A percentile compares a stretch with the other conserved stretches of the same genome.
phyloP scores from a whole-genome alignment of 1,140 invertebrate species.

The Ruditapes philippinarum region DNA sequence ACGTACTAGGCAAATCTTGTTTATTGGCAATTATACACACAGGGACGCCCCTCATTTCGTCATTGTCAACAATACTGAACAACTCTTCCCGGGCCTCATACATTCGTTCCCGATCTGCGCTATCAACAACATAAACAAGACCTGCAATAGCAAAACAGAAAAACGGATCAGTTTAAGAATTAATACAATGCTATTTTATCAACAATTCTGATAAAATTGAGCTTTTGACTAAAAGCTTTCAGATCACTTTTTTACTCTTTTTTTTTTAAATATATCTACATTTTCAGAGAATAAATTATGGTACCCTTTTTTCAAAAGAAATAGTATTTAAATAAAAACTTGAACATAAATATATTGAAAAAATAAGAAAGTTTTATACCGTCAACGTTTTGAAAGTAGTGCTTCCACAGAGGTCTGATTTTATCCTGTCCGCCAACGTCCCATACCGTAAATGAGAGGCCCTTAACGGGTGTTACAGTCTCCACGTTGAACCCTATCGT shows the following conservation, averaged over 20 bases:
- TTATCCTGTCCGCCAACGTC: constrained; percentile 87
- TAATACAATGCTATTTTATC: no score
- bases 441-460: constrained; percentile 87
- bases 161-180: no score
- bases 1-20: constrained; percentile 89
- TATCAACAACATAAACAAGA: constrained; percentile 99
- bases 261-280: no score
- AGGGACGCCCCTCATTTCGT: constrained; percentile 98
- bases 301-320: not conserved
- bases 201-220: no score
- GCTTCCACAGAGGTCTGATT: constrained; percentile 84
- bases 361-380: no score
- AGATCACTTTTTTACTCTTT: no score
- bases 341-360: no score
- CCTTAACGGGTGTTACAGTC: constrained; percentile 82
- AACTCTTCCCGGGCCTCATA: constrained; percentile 98
- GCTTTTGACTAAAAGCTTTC: no score
- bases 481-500: constrained; percentile 86
- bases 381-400: constrained; percentile 80
- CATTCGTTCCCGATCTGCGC: constrained; percentile 98
- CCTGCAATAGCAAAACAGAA: constrained; percentile 87
- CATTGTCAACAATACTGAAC: constrained; percentile 91
- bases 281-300: not conserved
- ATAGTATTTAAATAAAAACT: not conserved
- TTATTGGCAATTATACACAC: constrained; percentile 99